These are phyloP conservation scores for Popillia japonica DNA, from an alignment of 1,140 invertebrate genomes.

Conservation along the genomic window DNA sequence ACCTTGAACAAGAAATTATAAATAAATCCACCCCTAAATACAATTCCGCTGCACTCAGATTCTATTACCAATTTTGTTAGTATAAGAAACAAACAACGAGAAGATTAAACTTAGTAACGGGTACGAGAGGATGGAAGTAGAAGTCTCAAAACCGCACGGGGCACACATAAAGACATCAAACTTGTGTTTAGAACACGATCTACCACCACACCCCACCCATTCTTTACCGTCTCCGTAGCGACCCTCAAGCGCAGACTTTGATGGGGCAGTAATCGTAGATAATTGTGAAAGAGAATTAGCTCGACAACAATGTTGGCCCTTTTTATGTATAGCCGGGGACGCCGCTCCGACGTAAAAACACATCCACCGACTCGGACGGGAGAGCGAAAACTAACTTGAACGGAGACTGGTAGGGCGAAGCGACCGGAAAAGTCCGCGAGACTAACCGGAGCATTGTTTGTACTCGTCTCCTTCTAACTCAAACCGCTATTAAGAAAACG, in stretches of 20 bases:
- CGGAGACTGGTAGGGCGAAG: conserved; percentile 42
- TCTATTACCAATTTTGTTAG: background rate
- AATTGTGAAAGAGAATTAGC: conserved; percentile 56
- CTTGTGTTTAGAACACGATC: conserved; percentile 45
- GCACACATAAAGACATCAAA: conserved; percentile 52
- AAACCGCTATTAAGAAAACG: conserved; percentile 13
- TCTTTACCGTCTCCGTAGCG: background rate
- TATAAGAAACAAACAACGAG: conserved; percentile 19
- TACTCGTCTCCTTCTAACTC: conserved; percentile 23
- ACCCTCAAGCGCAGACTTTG: conserved; percentile 46
- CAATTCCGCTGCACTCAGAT: background rate
- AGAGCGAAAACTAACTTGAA: conserved; percentile 52
- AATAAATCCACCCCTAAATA: too few relatives aligned
- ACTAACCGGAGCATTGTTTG: conserved; percentile 25
- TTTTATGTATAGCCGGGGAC: conserved; percentile 51
- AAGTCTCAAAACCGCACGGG: conserved; percentile 43
- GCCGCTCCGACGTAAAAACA: conserved; percentile 12
- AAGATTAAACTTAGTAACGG: background rate
- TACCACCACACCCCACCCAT: conserved; percentile 15
- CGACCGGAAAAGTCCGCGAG: conserved; percentile 19
- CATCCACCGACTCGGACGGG: conserved; percentile 39
- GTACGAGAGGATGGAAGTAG: background rate
- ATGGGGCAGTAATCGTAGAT: conserved; percentile 55
- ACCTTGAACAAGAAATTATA: too few relatives aligned
- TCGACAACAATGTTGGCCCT: conserved; percentile 55